Evolutionary conservation across 1,140 invertebrate genomes (phyloP), one percentile per base, ranked within the genome.

Genomic region (Schlechtendalia chinensis): DNA sequence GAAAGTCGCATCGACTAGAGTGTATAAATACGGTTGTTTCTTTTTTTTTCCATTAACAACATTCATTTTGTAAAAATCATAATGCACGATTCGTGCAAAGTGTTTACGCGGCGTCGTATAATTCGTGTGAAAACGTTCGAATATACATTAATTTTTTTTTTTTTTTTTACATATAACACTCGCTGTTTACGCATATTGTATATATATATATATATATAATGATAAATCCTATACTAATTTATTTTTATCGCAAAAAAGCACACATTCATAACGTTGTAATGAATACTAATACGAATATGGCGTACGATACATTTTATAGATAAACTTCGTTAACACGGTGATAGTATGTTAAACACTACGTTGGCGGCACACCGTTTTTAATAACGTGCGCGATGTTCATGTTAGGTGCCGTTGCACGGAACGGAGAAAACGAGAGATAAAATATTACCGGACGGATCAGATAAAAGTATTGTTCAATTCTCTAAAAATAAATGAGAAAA

Each of bases 391-490:
- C n/a, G 11, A 63, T 17, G 58, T 63, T 63, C 16, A 29, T n/a
- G 14, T 22, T 22, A 50, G 22, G 45, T 45, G 32, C 39, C 22
- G 67, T 71, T 12, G 12, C 17, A 27, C 47, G 39, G 11, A 47
- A 71, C 67, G 17, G 22, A 50, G 45, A 50, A 47, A 67, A 67
- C 22, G 47, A 22, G n/a, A n/a, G 67, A 71, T 71, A 71, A 71
- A 71, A 71, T 71, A 71, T 50, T 71, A 22, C 22, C n/a, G 45
- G 45, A 71, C 22, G 22, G 16, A 71, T 71, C 67, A 27, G 67
- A 71, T 71, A 71, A n/a, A n/a, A 71, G 67, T 71, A 50, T 71
- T 71, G 67, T 71, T 71, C 45, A 50, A 50, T 71, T 71, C 22
- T 50, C 47, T 50, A 71, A 71, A n/a, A 71, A 71, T 71, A 71